Evolutionary conservation across 2,888 invertebrate genomes (phyloP).

Genomic region (Tupiocoris notatus): DNA sequence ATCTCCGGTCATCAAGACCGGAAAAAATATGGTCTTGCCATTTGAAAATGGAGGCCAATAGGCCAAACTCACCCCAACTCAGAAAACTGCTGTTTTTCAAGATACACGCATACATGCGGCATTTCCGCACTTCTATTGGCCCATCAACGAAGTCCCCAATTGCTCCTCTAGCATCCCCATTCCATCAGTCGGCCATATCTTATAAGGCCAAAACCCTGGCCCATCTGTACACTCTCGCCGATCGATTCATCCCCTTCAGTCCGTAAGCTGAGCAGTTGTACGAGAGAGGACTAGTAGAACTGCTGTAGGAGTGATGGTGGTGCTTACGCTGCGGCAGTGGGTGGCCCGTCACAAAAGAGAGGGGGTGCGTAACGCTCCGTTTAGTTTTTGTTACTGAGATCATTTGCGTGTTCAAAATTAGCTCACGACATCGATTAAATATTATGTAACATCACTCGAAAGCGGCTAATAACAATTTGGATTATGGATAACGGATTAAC

Average conservation of each 20-base stretch:
- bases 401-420: too few relatives aligned
- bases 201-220: background rate
- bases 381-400: too few relatives aligned
- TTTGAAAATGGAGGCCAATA: constrained; percentile 29
- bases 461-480: too few relatives aligned
- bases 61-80: constrained; percentile 6
- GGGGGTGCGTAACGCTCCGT: background rate
- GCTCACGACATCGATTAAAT: too few relatives aligned
- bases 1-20: too few relatives aligned
- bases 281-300: background rate
- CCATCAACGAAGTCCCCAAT: too few relatives aligned
- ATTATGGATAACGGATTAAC: too few relatives aligned
- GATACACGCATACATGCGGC: background rate
- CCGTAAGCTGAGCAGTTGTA: background rate
- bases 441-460: too few relatives aligned
- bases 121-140: too few relatives aligned
- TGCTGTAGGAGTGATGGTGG: too few relatives aligned
- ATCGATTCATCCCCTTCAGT: background rate
- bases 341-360: background rate
- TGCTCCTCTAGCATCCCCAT: background rate
- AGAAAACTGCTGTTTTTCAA: background rate
- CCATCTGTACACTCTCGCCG: background rate
- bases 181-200: background rate
- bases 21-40: constrained; percentile 17
- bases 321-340: too few relatives aligned